Percentiles rank a stretch among this genome's conserved stretches.
These are phyloP conservation scores for Ectropis grisescens DNA, from an alignment of 1,140 invertebrate species.

Conservation along the genomic window DNA sequence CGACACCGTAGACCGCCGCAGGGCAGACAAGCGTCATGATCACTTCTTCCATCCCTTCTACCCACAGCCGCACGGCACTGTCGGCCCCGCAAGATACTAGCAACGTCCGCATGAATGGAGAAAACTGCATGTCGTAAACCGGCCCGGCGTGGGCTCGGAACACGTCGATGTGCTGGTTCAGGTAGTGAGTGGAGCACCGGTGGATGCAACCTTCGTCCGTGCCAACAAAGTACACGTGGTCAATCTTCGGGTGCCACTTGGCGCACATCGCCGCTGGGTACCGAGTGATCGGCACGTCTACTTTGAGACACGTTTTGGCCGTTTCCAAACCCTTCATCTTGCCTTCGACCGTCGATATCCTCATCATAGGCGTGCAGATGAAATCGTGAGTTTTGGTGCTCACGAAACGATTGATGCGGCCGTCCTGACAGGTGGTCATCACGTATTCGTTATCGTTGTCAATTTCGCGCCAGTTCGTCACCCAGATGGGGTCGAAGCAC, in stretches of 20 bases:
- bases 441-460: slow-evolving; percentile 59
- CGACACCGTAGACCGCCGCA: slow-evolving; percentile 75
- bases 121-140: slow-evolving; percentile 83
- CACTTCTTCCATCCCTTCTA: slow-evolving; percentile 75
- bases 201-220: slow-evolving; percentile 88
- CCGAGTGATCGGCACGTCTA: slow-evolving; percentile 68
- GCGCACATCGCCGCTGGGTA: slow-evolving; percentile 74
- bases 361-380: slow-evolving; percentile 72
- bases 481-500: slow-evolving; percentile 77
- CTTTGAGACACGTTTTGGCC: slow-evolving; percentile 51
- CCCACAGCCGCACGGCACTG: slow-evolving; percentile 84
- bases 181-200: slow-evolving; percentile 77
- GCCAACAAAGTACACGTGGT: slow-evolving; percentile 82
- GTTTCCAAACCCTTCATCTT: slow-evolving; percentile 72
- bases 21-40: slow-evolving; percentile 73
- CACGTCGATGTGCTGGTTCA: slow-evolving; percentile 77
- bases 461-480: slow-evolving; percentile 70
- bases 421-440: slow-evolving; percentile 72
- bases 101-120: slow-evolving; percentile 81
- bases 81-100: slow-evolving; percentile 89
- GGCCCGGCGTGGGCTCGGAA: slow-evolving; percentile 85
- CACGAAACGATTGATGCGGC: slow-evolving; percentile 70
- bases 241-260: slow-evolving; percentile 75
- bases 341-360: slow-evolving; percentile 73
- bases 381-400: slow-evolving; percentile 70